These are phyloP conservation scores for Ammospiza nelsoni DNA, from an alignment of 2,113 vertebrate species.

Conservation along the genomic window DNA sequence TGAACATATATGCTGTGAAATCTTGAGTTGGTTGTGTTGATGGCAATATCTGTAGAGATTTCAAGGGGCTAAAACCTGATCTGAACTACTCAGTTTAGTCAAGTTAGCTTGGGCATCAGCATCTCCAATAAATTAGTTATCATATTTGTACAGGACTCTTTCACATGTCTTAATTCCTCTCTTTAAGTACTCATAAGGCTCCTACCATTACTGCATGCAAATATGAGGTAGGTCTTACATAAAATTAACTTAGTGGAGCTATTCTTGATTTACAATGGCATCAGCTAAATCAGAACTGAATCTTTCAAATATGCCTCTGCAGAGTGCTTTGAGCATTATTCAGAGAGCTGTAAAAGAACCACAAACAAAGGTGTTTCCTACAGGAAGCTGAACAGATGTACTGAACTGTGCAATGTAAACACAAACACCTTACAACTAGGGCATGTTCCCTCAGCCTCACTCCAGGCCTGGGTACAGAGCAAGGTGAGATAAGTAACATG, in stretches of 20 bases:
- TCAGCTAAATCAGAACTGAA: not conserved
- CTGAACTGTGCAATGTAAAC: not conserved
- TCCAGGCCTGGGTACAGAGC: not conserved
- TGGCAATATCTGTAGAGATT: not conserved
- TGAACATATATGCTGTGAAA: not conserved
- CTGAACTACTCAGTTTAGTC: not conserved
- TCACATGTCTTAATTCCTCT: not conserved
- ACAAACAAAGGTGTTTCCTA: not conserved
- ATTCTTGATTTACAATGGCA: not conserved
- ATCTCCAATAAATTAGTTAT: not conserved
- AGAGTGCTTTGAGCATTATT: not conserved
- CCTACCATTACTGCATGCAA: not conserved
- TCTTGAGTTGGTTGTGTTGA: not conserved
- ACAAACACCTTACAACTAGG: not conserved
- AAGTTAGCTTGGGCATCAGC: not conserved
- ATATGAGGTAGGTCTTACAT: not conserved
- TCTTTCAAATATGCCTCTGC: not conserved
- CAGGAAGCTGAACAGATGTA: not conserved
- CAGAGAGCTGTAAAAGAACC: not conserved
- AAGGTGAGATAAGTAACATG: conserved; percentile 2
- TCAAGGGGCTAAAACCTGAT: not conserved
- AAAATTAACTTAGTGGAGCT: not conserved
- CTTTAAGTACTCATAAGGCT: not conserved
- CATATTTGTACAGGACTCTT: not conserved
- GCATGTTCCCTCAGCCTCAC: not conserved